Conservation (phyloP, 2,113 vertebrate genomes). For the Scolopax mira region DNA sequence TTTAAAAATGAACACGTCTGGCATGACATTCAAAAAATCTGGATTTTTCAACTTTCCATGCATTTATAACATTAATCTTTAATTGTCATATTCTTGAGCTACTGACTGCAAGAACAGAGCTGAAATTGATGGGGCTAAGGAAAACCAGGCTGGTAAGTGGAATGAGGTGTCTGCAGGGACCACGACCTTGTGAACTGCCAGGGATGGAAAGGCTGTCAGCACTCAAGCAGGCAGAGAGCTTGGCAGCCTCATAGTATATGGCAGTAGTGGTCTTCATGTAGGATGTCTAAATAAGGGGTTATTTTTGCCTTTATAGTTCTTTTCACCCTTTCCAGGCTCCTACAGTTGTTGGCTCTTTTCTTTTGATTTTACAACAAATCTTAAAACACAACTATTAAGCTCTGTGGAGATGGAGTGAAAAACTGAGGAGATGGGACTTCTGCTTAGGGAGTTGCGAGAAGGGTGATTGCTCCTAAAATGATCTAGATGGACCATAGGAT, state of each 20-base stretch:
- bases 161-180: neutral
- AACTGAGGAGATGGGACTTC: neutral
- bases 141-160: neutral
- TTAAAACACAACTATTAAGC: neutral
- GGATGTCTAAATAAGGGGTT: neutral
- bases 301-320: neutral
- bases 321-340: neutral
- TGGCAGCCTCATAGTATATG: neutral
- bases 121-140: neutral
- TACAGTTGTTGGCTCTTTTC: neutral
- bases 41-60: constrained; percentile 8
- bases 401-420: neutral
- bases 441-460: neutral
- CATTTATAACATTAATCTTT: constrained; percentile 55
- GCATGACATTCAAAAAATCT: constrained; percentile 3
- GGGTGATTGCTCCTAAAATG: neutral
- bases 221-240: neutral
- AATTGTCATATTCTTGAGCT: neutral
- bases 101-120: neutral
- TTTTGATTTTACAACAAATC: neutral
- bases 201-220: constrained; percentile 17
- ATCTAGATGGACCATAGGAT: neutral
- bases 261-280: neutral
- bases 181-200: neutral
- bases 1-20: constrained; percentile 36